Base-by-base conservation (phyloP, 2,113 vertebrate genomes). In the Aix galericulata region DNA sequence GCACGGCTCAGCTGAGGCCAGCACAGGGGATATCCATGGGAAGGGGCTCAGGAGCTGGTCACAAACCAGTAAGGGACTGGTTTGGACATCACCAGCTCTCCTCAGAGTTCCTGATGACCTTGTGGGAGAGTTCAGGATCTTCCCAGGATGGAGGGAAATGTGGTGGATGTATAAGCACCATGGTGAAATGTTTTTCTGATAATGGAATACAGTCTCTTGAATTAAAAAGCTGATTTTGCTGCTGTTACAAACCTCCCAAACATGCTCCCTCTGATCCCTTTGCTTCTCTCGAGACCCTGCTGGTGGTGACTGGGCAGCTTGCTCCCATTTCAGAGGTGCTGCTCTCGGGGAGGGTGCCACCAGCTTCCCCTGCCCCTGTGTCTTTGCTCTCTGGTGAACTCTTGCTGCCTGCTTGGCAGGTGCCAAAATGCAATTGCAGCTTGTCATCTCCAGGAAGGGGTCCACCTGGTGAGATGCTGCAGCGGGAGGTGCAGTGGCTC, bases 151-250 rank as follows among this genome's bases (percentile, higher is more conserved):
- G 16, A n/a, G 63, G 17, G 29, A 46, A 48, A 13, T 1, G 0
- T 32, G 75, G 31, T 0, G 4, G 59, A 8, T 52, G 13, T 1
- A 0, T 11, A 29, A 64, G 38, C 31, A 6, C 66, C 2, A 0
- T 0, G 0, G 5, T 3, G 32, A 29, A 52, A 14, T 31, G 53
- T 55, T 9, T 34, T 50, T 31, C 69, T 53, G 42, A 4, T 32
- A 44, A 7, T 14, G 66, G 32, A 64, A 67, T 20, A 46, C 68
- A 1, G 1, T 0, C 38, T 55, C 62, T 25, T 31, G 2, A 12
- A 26, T 48, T 32, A 6, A 53, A 75, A 89, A 12, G 8, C 36
- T 52, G 27, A 6, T 50, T 50, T 53, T 63, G 44, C n/a, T 46
- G 0, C 22, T 46, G 52, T 48, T 40, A 46, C 29, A 42, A 34